Evolutionary conservation across 2,888 invertebrate genomes (phyloP), one percentile per base, ranked within the genome.

Genomic region (Synanthedon andrenaeformis): DNA sequence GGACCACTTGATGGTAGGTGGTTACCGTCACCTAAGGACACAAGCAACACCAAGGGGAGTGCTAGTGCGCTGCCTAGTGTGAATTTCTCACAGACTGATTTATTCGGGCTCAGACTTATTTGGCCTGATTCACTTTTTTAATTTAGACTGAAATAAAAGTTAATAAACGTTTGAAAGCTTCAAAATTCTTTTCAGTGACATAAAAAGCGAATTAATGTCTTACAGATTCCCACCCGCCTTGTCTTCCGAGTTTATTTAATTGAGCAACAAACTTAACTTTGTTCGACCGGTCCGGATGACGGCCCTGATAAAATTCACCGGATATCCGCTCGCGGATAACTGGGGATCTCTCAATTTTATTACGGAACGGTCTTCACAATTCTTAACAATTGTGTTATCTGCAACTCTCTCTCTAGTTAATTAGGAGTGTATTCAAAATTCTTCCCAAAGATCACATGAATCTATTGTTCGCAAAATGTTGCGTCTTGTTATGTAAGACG

Each of bases 231-330:
- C 54, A 63, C 61, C 58, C 57, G 59, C 54, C 63, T 63, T 65
- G 65, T 67, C 63, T 65, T 58, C 50, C 35, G 60, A 64, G 63
- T 67, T 69, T 70, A 70, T 71, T 70, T 76, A 79, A 79, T 78
- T 79, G 71, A 63, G 67, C 68, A 65, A 65, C 69, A 71, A 76
- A 71, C 72, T 71, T 65, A 13, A 41, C 49, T 49, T 49, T 45
- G 49, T 17, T n/a, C 23, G 56, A 28, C 52, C 55, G 54, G 56
- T 45, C 54, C 55, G 60, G 60, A 59, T 55, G 63, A 53, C 59
- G 66, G 60, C 62, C 59, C 67, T 70, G 67, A 70, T 67, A 67
- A 70, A 67, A 71, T 71, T 65, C 65, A 54, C 72, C 72, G 78
- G 79, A 78, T 64, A 62, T 79, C 77, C 76, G 73, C 64, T 57